Evolutionary conservation across 2,797 vertebrate genomes (phyloP), one percentile per base, ranked within the genome.

Genomic region (Protonibea diacanthus): DNA sequence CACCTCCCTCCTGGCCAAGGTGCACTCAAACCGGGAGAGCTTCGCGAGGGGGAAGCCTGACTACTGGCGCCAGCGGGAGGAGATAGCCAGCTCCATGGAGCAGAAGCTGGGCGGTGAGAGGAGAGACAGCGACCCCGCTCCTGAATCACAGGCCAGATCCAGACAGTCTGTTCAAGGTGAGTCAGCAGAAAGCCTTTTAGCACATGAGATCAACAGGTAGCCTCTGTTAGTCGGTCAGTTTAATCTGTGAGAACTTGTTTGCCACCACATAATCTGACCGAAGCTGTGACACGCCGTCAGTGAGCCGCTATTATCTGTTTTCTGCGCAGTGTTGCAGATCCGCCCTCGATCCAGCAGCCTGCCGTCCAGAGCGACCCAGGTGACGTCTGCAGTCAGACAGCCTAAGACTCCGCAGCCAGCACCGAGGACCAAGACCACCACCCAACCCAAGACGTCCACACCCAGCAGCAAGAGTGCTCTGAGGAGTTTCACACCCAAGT

Each of bases 301-400:
- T 67, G 47, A 82, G n/a, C 57, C 1, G 4, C 49, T 21, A 12
- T 55, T 11, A 27, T 42, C 14, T 51, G 40, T 44, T 25, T 4
- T 83, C 12, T 68, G 27, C 56, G 56, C 29, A 94, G 94, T 81
- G 64, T 13, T 91, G 58, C 93, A 92, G 85, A 88, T 80, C 56
- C 90, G 94, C 8, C 88, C 91, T 53, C 88, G 92, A 2, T 94
- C 94, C 67, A 92, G 92, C 61, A 95, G 94, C 74, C 83, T 95
- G 47, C 93, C 93, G n/a, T 91, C 93, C 49, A 90, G 86, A 61
- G 88, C 88, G 1, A 90, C 88, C 3, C 93, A 89, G 65, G 86
- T 87, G 44, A 56, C 57, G 27, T 91, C 92, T 15, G 81, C 69
- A 64, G 63, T 78, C 67, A 93, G 77, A 76, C 91, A 89, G 18